Conservation (phyloP, 2,888 invertebrate species). For the Teinopalpus imperialis region DNA sequence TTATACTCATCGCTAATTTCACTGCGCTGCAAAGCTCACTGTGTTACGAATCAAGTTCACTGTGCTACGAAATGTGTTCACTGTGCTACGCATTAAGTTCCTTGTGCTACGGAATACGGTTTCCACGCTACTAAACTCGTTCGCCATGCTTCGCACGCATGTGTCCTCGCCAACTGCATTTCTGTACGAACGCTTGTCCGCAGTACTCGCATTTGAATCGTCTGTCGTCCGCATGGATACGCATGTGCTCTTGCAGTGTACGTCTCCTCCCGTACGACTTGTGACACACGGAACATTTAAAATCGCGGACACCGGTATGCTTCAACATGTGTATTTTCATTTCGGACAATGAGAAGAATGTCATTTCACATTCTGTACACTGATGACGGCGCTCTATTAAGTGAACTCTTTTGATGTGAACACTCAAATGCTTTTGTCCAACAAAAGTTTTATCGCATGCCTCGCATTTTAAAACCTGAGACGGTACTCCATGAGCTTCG, state of each 20-base stretch:
- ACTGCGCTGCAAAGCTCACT: too few relatives aligned
- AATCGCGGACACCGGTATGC: conserved; percentile 54
- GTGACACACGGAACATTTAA: conserved; percentile 55
- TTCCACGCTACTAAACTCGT: conserved; percentile 37
- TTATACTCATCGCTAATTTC: too few relatives aligned
- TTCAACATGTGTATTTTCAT: conserved; percentile 56
- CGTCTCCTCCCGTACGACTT: conserved; percentile 46
- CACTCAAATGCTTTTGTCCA: conserved; percentile 43
- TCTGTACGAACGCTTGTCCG: conserved; percentile 39
- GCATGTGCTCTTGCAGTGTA: conserved; percentile 43
- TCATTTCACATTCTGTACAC: conserved; percentile 42
- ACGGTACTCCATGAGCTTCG: conserved; percentile 46
- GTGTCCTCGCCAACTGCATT: conserved; percentile 41
- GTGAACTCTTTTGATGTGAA: conserved; percentile 56
- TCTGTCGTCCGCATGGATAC: conserved; percentile 42
- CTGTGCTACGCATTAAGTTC: too few relatives aligned
- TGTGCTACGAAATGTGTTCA: too few relatives aligned
- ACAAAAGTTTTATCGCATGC: conserved; percentile 52
- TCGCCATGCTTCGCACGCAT: conserved; percentile 45
- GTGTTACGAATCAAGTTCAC: too few relatives aligned
- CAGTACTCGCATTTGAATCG: conserved; percentile 41
- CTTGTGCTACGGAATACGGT: too few relatives aligned
- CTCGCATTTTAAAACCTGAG: conserved; percentile 43
- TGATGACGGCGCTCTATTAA: conserved; percentile 45
- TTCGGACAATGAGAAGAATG: conserved; percentile 50